Conservation (phyloP, 2,888 invertebrate genomes). For the Drosophila silvestris region DNA sequence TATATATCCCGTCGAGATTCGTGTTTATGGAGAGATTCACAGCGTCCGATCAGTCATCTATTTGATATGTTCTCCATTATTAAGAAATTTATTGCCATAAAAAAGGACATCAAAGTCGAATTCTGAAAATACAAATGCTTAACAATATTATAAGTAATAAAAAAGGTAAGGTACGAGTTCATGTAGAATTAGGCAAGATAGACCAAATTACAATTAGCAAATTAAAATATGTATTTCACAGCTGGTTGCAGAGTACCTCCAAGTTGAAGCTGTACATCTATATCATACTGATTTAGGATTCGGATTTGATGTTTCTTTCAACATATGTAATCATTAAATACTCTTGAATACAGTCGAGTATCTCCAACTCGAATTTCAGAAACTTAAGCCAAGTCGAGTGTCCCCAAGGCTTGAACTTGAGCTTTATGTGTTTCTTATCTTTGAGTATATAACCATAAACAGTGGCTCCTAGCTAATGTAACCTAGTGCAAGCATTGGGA, state of each 20-base stretch:
- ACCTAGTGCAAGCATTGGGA: neutral
- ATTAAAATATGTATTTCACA: neutral
- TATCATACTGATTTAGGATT: neutral
- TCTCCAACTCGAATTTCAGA: neutral
- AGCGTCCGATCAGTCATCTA: neutral
- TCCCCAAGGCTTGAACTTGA: neutral
- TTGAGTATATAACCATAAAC: neutral
- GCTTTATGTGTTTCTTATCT: neutral
- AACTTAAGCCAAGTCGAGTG: neutral
- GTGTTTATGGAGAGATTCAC: too few species aligned
- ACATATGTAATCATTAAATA: too few species aligned
- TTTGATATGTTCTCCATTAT: neutral
- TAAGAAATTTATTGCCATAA: neutral
- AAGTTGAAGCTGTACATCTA: neutral
- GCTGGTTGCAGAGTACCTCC: neutral
- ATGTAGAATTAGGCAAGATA: neutral
- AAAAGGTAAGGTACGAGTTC: neutral
- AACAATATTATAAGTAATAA: neutral
- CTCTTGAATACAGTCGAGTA: neutral
- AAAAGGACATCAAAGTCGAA: too few species aligned
- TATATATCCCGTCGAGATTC: too few species aligned
- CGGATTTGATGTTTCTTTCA: neutral
- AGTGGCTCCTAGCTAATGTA: neutral
- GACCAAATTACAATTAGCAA: neutral
- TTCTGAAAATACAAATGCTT: too few species aligned